A percentile compares a stretch with the other conserved stretches of the same genome.
Evolutionary conservation across 2,888 invertebrate genomes (phyloP).

Genomic region (Hypomecis punctinalis): DNA sequence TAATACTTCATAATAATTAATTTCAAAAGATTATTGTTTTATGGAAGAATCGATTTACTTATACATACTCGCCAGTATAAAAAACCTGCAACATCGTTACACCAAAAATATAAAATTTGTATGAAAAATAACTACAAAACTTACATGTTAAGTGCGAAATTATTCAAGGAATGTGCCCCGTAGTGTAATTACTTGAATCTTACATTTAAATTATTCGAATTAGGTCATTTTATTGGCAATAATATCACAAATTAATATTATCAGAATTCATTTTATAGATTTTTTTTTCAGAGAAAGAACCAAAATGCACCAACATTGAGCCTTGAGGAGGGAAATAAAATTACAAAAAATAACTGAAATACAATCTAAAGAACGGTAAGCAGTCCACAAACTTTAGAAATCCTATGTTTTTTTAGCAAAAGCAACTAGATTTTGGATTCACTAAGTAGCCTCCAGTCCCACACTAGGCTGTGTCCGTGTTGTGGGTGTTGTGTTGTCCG

Average conservation of each 20-base stretch:
- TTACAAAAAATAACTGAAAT: background rate
- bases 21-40: slow-evolving; percentile 70
- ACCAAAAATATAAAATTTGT: slow-evolving; percentile 74
- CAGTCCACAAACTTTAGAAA: background rate
- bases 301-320: slow-evolving; percentile 41
- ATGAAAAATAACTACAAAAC: slow-evolving; percentile 75
- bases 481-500: no score
- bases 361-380: background rate
- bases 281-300: slow-evolving; percentile 21
- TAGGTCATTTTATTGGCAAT: slow-evolving; percentile 70
- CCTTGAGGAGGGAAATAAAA: slow-evolving; percentile 22
- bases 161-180: slow-evolving; percentile 69
- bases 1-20: slow-evolving; percentile 70
- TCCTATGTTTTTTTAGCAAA: no score
- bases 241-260: slow-evolving; percentile 78
- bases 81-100: slow-evolving; percentile 60
- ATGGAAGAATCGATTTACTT: slow-evolving; percentile 68
- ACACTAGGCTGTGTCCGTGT: no score
- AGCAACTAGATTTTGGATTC: no score
- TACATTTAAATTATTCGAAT: slow-evolving; percentile 59
- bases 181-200: slow-evolving; percentile 40
- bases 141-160: slow-evolving; percentile 66
- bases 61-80: slow-evolving; percentile 55
- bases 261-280: slow-evolving; percentile 41
- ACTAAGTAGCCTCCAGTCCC: no score